phyloP scores from a whole-genome alignment of 2,797 vertebrate genomes.

The Sebastes aleutianus region DNA sequence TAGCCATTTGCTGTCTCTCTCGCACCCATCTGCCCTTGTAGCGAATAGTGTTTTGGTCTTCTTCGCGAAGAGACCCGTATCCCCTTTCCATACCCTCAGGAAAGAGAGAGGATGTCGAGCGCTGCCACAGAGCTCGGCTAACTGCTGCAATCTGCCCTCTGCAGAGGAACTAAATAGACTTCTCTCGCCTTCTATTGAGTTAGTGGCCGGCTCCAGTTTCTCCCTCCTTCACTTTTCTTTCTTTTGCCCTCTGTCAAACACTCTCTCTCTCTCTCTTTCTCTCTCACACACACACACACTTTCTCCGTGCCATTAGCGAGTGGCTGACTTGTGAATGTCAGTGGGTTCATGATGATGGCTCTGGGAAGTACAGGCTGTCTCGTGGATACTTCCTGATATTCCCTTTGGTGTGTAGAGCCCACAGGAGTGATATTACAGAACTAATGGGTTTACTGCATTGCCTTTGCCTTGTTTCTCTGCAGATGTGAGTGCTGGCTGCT shows the following conservation, averaged over 20 bases:
- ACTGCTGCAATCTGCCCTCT: slow-evolving; percentile 76
- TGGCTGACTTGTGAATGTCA: slow-evolving; percentile 67
- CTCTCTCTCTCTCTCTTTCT: background rate
- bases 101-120: slow-evolving; percentile 55
- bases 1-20: slow-evolving; percentile 62
- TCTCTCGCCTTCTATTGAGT: slow-evolving; percentile 76
- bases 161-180: slow-evolving; percentile 78
- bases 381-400: slow-evolving; percentile 56
- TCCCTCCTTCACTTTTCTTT: slow-evolving; percentile 60
- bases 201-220: slow-evolving; percentile 76
- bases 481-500: slow-evolving; percentile 34
- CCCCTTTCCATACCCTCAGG: slow-evolving; percentile 45
- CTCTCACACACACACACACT: background rate
- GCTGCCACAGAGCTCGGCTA: slow-evolving; percentile 50
- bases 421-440: slow-evolving; percentile 65
- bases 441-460: slow-evolving; percentile 55
- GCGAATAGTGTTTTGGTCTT: slow-evolving; percentile 56
- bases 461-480: slow-evolving; percentile 47
- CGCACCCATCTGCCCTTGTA: slow-evolving; percentile 53
- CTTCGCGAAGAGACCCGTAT: slow-evolving; percentile 31
- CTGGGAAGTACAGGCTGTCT: slow-evolving; percentile 48
- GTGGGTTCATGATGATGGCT: slow-evolving; percentile 52
- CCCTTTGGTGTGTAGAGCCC: slow-evolving; percentile 54
- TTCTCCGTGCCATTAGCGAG: slow-evolving; percentile 39
- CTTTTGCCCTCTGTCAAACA: slow-evolving; percentile 60